Percentiles rank a stretch among this genome's conserved stretches.
These are phyloP conservation scores for Gastracanthus pulcherrimus DNA, from an alignment of 2,888 invertebrate genomes.

Conservation along the genomic window DNA sequence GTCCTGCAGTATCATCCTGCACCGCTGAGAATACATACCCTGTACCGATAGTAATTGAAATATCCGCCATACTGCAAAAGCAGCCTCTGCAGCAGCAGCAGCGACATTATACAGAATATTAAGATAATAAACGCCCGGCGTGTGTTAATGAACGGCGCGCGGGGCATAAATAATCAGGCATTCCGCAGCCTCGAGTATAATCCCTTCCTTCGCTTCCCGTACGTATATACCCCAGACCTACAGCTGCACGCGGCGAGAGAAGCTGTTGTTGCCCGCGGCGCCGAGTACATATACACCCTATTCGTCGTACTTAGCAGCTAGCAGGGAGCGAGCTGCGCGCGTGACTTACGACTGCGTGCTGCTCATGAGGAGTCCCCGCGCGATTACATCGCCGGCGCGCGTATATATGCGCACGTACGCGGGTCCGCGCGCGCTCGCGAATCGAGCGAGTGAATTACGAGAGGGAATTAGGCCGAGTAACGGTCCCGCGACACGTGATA, in stretches of 20 bases:
- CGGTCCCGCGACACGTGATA: slow-evolving; percentile 62
- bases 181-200: slow-evolving; percentile 12
- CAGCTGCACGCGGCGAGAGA: too few relatives aligned
- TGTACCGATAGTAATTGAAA: slow-evolving; percentile 22
- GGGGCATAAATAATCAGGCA: slow-evolving; percentile 44
- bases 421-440: slow-evolving; percentile 45
- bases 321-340: slow-evolving; percentile 11
- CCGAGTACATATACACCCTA: slow-evolving; percentile 37
- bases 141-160: slow-evolving; percentile 34
- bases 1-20: too few relatives aligned
- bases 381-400: slow-evolving; percentile 40
- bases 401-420: not conserved
- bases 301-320: slow-evolving; percentile 47
- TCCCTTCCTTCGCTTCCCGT: slow-evolving; percentile 30
- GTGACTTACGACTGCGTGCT: slow-evolving; percentile 49
- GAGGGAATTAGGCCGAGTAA: slow-evolving; percentile 63
- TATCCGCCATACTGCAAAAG: not conserved
- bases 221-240: too few relatives aligned
- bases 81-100: not conserved
- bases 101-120: slow-evolving; percentile 38
- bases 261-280: slow-evolving; percentile 4
- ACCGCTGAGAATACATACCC: not conserved
- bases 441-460: slow-evolving; percentile 62
- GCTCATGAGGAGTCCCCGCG: slow-evolving; percentile 40
- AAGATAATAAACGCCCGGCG: slow-evolving; percentile 43